These are phyloP conservation scores for Lutjanus argentimaculatus DNA, from an alignment of 2,797 vertebrate genomes.

Conservation along the genomic window DNA sequence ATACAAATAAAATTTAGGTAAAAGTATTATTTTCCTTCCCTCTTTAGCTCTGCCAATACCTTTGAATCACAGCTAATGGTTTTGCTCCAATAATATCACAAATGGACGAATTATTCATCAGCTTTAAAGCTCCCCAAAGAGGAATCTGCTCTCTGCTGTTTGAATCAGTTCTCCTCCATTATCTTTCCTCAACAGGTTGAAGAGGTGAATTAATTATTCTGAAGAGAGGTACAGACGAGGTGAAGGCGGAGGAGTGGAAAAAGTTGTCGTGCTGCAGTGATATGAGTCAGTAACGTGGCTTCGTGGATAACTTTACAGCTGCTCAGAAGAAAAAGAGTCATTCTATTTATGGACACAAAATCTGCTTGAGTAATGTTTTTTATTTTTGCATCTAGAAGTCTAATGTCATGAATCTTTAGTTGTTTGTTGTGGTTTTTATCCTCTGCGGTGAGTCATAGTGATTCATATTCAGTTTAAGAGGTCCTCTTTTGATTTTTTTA, in stretches of 20 bases:
- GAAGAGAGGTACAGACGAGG: background rate
- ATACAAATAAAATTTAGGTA: background rate
- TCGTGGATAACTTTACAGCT: background rate
- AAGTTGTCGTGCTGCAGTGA: slow-evolving; percentile 5
- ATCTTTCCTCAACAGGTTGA: background rate
- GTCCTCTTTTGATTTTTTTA: background rate
- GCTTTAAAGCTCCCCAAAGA: slow-evolving; percentile 2
- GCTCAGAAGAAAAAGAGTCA: background rate
- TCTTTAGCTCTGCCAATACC: background rate
- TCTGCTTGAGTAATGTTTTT: background rate
- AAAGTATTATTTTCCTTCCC: background rate
- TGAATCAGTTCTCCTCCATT: slow-evolving; percentile 37
- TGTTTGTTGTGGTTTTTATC: slow-evolving; percentile 14
- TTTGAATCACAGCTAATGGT: background rate
- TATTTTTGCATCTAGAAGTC: background rate
- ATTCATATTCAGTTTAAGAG: slow-evolving; percentile 28
- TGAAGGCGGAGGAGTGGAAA: slow-evolving; percentile 13
- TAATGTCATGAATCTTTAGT: background rate
- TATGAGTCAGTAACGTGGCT: background rate
- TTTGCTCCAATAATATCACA: background rate
- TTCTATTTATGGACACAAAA: background rate
- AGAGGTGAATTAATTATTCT: slow-evolving; percentile 10
- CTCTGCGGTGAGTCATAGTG: slow-evolving; percentile 30
- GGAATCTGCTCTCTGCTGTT: background rate
- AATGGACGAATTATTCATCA: slow-evolving; percentile 7